phyloP scores from a whole-genome alignment of 1,140 invertebrate species.

The Hypothenemus hampei region DNA sequence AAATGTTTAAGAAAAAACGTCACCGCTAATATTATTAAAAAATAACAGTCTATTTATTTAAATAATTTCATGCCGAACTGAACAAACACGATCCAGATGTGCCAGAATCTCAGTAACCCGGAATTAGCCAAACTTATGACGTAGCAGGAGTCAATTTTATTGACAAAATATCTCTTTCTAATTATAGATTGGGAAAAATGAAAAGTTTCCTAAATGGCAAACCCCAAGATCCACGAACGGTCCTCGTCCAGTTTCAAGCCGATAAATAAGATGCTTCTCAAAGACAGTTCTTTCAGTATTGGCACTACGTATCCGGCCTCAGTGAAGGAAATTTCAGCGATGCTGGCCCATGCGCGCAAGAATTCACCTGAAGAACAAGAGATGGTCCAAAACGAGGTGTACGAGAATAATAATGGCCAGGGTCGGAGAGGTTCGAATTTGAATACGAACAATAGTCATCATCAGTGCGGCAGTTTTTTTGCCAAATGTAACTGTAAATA shows the following conservation, averaged over 20 bases:
- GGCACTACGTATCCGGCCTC: conserved; percentile 32
- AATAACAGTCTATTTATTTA: no score
- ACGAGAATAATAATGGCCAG: conserved; percentile 18
- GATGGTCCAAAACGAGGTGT: not conserved
- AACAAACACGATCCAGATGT: no score
- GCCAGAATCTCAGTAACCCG: no score
- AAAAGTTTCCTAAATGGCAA: conserved; percentile 28
- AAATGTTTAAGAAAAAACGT: no score
- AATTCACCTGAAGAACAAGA: conserved; percentile 17
- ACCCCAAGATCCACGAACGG: conserved; percentile 18
- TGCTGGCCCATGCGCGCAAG: conserved; percentile 34
- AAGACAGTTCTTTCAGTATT: conserved; percentile 26
- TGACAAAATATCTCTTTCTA: no score
- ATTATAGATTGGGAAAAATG: no score
- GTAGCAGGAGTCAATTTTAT: no score
- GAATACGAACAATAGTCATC: conserved; percentile 30
- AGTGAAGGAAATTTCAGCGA: conserved; percentile 31
- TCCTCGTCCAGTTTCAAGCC: conserved; percentile 22
- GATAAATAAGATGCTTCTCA: conserved; percentile 29
- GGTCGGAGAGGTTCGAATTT: conserved; percentile 33
- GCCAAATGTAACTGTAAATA: conserved; percentile 41
- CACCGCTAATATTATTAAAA: no score
- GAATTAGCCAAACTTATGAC: no score
- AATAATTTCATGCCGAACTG: no score
- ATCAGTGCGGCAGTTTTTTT: conserved; percentile 45